Evolutionary conservation across 2,888 invertebrate species (phyloP).

Genomic region (Lycaena phlaeas): DNA sequence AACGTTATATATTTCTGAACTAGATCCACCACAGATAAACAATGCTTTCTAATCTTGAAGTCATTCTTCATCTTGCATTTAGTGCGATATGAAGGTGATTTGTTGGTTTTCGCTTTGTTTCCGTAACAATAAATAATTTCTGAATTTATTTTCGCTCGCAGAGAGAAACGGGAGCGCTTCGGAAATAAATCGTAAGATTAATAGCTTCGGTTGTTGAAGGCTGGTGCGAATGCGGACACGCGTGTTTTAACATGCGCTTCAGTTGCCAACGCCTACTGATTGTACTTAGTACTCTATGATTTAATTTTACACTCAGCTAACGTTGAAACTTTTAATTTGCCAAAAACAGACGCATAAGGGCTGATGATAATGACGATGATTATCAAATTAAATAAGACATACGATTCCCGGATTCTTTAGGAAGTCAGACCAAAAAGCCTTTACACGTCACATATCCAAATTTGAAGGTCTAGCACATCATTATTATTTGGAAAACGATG

Average conservation of each 20-base stretch:
- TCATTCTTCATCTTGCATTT: constrained; percentile 26
- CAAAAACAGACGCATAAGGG: too few species aligned
- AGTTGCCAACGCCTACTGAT: background rate
- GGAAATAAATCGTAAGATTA: constrained; percentile 54
- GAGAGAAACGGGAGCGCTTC: constrained; percentile 45
- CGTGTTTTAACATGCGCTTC: background rate
- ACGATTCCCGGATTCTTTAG: too few species aligned
- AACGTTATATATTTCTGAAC: constrained; percentile 19
- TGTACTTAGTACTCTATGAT: background rate
- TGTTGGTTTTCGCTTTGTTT: constrained; percentile 42
- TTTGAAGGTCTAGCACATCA: too few species aligned
- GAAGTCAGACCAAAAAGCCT: too few species aligned
- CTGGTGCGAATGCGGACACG: background rate
- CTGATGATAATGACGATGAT: too few species aligned
- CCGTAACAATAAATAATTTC: constrained; percentile 40
- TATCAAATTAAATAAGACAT: too few species aligned
- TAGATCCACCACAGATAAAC: constrained; percentile 21
- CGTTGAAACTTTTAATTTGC: too few species aligned
- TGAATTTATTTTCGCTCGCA: constrained; percentile 44
- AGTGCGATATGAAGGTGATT: constrained; percentile 32
- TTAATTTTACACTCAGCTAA: too few species aligned
- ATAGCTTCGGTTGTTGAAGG: constrained; percentile 30
- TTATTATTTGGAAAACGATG: too few species aligned
- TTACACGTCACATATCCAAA: too few species aligned
- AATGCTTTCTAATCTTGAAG: constrained; percentile 28